A percentile compares a stretch with the other conserved stretches of the same genome.
Conservation (phyloP, 2,113 vertebrate species). For the Excalfactoria chinensis region DNA sequence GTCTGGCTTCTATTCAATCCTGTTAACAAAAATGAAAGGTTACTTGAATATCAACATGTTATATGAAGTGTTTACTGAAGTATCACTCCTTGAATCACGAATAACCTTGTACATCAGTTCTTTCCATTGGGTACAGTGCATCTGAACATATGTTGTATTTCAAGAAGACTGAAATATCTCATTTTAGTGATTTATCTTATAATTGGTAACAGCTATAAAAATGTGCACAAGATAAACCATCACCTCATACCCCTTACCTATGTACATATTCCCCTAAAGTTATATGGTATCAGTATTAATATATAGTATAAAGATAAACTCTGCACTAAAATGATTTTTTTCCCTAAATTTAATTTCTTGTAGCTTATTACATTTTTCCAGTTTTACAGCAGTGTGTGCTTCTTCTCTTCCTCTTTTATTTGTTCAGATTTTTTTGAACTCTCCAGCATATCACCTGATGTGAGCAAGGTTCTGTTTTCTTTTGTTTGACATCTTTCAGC, state of each 20-base stretch:
- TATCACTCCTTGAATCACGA: background rate
- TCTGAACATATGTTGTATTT: background rate
- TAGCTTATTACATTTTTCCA: background rate
- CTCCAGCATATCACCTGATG: background rate
- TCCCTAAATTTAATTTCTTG: background rate
- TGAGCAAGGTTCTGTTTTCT: background rate
- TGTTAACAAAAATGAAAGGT: background rate
- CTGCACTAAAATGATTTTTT: background rate
- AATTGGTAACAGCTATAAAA: background rate
- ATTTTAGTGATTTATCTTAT: background rate
- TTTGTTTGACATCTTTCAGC: background rate
- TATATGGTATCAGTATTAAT: background rate
- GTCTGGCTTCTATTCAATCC: background rate
- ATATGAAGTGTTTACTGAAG: background rate
- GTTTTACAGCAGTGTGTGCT: background rate
- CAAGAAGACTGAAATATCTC: background rate
- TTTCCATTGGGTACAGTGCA: background rate
- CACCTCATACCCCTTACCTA: background rate
- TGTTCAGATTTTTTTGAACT: background rate
- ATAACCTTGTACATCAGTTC: background rate
- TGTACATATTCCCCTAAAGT: background rate
- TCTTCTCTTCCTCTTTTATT: background rate
- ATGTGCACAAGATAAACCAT: background rate
- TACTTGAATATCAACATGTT: background rate
- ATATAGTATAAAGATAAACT: background rate